Conservation (phyloP, 1,140 invertebrate genomes). For the Drosophila subpulchrella region DNA sequence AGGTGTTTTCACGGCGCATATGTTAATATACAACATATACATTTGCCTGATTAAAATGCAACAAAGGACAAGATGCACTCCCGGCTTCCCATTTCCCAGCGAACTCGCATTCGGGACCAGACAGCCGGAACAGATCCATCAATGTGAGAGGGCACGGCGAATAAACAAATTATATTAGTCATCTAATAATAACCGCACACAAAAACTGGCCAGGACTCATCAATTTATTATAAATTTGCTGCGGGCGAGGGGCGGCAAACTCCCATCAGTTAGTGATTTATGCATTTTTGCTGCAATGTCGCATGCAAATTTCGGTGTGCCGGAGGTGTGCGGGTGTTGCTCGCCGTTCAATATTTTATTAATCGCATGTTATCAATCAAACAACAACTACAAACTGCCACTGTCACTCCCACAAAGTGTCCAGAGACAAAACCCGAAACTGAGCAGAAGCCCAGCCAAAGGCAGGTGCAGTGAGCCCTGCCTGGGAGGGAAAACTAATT, state of each 20-base stretch:
- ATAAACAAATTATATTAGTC: conserved; percentile 74
- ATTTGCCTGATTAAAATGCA: conserved; percentile 76
- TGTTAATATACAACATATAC: conserved; percentile 67
- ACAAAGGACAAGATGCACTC: conserved; percentile 19
- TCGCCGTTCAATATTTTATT: conserved; percentile 75
- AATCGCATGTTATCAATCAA: conserved; percentile 82
- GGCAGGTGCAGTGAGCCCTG: conserved; percentile 7
- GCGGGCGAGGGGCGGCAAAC: conserved; percentile 3
- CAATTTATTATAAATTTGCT: conserved; percentile 75
- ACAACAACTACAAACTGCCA: conserved; percentile 67
- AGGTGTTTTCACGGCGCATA: conserved; percentile 19
- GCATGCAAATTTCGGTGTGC: conserved; percentile 32
- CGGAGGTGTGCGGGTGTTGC: conserved; percentile 50
- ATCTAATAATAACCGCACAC: conserved; percentile 53
- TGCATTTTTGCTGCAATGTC: conserved; percentile 60
- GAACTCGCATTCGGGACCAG: conserved; percentile 1
- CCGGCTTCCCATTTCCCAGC: not conserved
- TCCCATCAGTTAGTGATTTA: conserved; percentile 58
- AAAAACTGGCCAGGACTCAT: conserved; percentile 47
- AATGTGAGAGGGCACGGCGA: conserved; percentile 18
- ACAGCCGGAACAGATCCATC: conserved; percentile 35
- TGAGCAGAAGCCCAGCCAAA: conserved; percentile 22
- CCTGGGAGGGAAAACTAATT: not conserved
- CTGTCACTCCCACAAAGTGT: conserved; percentile 37
- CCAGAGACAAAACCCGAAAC: conserved; percentile 26